phyloP scores from a whole-genome alignment of 2,888 invertebrate genomes.

The Ceramica pisi region DNA sequence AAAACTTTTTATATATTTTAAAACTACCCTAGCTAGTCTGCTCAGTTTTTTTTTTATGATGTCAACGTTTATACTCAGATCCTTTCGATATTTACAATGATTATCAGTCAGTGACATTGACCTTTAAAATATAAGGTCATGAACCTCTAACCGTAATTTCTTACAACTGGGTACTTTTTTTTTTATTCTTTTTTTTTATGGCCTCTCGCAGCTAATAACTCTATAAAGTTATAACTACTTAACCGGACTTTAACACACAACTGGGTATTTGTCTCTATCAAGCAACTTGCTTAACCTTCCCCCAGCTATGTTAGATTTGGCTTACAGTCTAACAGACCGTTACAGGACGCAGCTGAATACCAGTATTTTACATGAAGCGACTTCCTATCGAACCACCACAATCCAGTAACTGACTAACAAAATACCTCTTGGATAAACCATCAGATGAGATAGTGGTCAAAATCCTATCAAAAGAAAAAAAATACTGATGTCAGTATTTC shows the following conservation, averaged over 20 bases:
- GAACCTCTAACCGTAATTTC: not conserved
- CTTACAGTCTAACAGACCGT: not conserved
- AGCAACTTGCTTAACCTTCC: too few species aligned
- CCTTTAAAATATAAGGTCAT: not conserved
- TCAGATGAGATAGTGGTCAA: too few species aligned
- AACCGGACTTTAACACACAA: too few species aligned
- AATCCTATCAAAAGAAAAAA: too few species aligned
- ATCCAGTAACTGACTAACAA: not conserved
- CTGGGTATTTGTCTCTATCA: not conserved
- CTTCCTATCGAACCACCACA: too few species aligned
- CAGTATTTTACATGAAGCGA: not conserved
- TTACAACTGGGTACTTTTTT: too few species aligned
- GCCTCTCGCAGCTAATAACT: too few species aligned
- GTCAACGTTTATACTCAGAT: not conserved
- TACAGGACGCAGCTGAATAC: not conserved
- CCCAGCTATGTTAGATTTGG: not conserved
- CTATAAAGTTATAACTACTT: too few species aligned
- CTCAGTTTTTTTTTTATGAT: not conserved
- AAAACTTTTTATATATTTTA: not conserved
- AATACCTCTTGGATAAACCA: not conserved
- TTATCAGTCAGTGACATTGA: not conserved
- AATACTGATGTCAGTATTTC: too few species aligned
- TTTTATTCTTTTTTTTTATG: too few species aligned
- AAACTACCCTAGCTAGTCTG: not conserved
- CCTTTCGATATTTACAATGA: not conserved